Evolutionary conservation across 2,797 vertebrate genomes (phyloP).

Genomic region (Zalophus californianus): DNA sequence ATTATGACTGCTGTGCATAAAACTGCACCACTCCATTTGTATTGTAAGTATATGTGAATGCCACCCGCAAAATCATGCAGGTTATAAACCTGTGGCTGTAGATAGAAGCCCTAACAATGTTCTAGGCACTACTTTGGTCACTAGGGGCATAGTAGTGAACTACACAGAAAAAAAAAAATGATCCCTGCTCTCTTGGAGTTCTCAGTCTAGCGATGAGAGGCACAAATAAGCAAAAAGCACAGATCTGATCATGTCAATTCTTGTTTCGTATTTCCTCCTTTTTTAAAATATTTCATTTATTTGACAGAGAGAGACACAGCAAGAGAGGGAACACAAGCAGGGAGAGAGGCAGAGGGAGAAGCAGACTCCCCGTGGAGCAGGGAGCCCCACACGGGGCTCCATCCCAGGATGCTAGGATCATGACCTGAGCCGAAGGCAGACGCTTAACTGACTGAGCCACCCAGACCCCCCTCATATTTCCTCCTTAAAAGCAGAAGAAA

Average conservation of each 20-base stretch:
- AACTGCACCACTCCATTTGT: background rate
- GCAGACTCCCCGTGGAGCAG: too few species aligned
- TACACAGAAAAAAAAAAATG: background rate
- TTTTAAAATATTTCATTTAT: too few species aligned
- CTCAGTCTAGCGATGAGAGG: background rate
- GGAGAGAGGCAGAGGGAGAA: too few species aligned
- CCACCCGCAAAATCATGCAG: background rate
- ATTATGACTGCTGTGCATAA: background rate
- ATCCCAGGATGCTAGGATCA: too few species aligned
- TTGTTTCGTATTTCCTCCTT: background rate
- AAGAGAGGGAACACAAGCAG: too few species aligned
- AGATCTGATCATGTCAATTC: background rate
- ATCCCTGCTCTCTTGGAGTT: background rate
- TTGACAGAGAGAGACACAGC: too few species aligned
- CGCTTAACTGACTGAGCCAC: too few species aligned
- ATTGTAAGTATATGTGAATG: background rate
- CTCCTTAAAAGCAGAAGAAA: background rate
- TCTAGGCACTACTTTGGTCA: background rate
- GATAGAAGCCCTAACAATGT: background rate
- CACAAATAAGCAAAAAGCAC: background rate
- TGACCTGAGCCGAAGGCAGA: too few species aligned
- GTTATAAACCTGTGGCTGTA: background rate
- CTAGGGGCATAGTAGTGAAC: background rate
- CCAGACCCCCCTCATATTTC: background rate
- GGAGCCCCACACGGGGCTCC: too few species aligned